These are phyloP conservation scores for Micromesistius poutassou DNA, from an alignment of 2,797 vertebrate genomes.

Conservation along the genomic window DNA sequence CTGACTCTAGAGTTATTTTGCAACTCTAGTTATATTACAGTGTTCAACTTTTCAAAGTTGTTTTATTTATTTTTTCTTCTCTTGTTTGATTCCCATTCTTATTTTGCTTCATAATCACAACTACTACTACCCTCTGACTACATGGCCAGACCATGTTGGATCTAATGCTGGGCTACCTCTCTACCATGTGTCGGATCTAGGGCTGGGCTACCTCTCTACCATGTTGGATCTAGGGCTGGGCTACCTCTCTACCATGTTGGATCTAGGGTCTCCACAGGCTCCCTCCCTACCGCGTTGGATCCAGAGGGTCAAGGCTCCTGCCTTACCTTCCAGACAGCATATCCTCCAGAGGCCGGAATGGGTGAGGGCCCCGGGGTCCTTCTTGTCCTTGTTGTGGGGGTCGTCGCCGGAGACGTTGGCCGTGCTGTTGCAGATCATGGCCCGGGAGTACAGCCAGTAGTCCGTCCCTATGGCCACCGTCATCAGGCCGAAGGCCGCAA, in stretches of 20 bases:
- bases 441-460: slow-evolving; percentile 93
- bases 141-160: neutral
- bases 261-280: neutral
- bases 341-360: slow-evolving; percentile 94
- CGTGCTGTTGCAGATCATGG: slow-evolving; percentile 90
- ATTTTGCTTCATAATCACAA: neutral
- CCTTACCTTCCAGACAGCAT: slow-evolving; percentile 90
- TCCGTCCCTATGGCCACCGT: slow-evolving; percentile 94
- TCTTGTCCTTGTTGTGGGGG: slow-evolving; percentile 83
- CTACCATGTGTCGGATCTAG: too few relatives aligned
- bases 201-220: neutral
- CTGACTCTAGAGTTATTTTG: too few relatives aligned
- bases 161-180: too few relatives aligned
- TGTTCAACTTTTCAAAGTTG: too few relatives aligned
- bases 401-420: slow-evolving; percentile 81
- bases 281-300: neutral
- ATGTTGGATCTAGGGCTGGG: neutral
- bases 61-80: too few relatives aligned
- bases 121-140: neutral
- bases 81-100: too few relatives aligned
- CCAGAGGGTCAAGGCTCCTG: neutral
- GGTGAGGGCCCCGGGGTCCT: slow-evolving; percentile 89
- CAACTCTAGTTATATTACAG: too few relatives aligned
- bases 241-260: too few relatives aligned
- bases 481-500: slow-evolving; percentile 94